Conservation (phyloP, 2,113 vertebrate genomes). For the Corvus cornix region DNA sequence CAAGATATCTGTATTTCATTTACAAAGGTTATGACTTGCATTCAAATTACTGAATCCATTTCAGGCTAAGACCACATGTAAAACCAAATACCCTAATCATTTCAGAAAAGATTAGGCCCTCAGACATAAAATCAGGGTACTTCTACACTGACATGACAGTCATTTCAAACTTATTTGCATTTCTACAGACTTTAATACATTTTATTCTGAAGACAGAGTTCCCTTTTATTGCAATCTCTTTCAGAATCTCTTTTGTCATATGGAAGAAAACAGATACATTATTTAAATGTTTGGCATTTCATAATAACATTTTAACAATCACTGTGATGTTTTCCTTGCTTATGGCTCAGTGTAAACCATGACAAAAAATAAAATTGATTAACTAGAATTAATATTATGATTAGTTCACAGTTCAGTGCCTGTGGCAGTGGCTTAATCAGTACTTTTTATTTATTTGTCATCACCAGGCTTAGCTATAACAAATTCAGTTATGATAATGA, state of each 20-base stretch:
- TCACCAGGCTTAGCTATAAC: neutral
- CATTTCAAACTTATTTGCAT: neutral
- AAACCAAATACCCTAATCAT: neutral
- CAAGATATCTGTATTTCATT: neutral
- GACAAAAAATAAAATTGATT: conserved; percentile 28
- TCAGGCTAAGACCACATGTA: neutral
- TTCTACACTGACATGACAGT: neutral
- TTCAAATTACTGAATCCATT: neutral
- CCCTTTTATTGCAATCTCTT: neutral
- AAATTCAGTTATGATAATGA: neutral
- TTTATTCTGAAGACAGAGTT: neutral
- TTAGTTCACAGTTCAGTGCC: neutral
- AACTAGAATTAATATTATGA: neutral
- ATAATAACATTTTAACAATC: neutral
- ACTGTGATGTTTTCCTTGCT: neutral
- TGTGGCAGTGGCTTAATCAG: neutral
- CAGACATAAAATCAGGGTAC: neutral
- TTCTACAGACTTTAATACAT: neutral
- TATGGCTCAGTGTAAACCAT: neutral
- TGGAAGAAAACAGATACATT: neutral
- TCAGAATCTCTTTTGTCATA: neutral
- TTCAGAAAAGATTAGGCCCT: neutral
- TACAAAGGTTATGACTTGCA: neutral
- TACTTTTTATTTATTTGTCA: conserved; percentile 8
- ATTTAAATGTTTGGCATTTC: neutral